These are phyloP conservation scores for Cydia splendana DNA, from an alignment of 1,140 invertebrate species.

Conservation along the genomic window DNA sequence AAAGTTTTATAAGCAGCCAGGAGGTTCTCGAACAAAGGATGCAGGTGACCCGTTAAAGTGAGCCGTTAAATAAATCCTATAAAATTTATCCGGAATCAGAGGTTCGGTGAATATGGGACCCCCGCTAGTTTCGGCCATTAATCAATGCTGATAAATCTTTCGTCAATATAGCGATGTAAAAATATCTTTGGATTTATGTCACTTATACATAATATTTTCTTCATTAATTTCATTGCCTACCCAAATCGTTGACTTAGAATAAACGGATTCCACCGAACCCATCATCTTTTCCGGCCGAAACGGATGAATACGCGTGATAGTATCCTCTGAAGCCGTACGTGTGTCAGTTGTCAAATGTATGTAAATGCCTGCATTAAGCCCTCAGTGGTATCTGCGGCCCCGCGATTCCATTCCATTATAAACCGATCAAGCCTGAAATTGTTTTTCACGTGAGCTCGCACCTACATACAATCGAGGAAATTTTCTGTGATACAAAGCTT, in stretches of 20 bases:
- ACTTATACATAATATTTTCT: no score
- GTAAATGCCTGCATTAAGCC: conserved; percentile 25
- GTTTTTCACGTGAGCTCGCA: conserved; percentile 30
- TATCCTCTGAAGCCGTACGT: neutral
- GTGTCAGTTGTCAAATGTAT: conserved; percentile 27
- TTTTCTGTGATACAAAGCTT: neutral
- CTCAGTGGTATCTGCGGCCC: neutral
- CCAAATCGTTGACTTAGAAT: neutral
- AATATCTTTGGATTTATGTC: no score
- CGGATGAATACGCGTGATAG: neutral
- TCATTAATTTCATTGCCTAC: no score
- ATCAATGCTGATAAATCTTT: neutral
- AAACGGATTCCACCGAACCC: neutral
- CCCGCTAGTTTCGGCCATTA: conserved; percentile 8
- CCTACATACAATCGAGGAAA: conserved; percentile 1
- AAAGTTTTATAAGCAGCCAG: conserved; percentile 22
- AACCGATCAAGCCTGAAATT: conserved; percentile 30
- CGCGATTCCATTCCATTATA: conserved; percentile 20
- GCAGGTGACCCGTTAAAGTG: neutral
- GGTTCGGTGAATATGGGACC: conserved; percentile 10
- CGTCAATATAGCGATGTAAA: neutral
- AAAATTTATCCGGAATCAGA: conserved; percentile 30
- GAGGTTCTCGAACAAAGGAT: conserved; percentile 19
- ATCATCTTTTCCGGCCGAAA: neutral
- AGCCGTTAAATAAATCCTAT: conserved; percentile 13